Base-by-base conservation (phyloP, 2,888 invertebrate species). In the Pocota personata region DNA sequence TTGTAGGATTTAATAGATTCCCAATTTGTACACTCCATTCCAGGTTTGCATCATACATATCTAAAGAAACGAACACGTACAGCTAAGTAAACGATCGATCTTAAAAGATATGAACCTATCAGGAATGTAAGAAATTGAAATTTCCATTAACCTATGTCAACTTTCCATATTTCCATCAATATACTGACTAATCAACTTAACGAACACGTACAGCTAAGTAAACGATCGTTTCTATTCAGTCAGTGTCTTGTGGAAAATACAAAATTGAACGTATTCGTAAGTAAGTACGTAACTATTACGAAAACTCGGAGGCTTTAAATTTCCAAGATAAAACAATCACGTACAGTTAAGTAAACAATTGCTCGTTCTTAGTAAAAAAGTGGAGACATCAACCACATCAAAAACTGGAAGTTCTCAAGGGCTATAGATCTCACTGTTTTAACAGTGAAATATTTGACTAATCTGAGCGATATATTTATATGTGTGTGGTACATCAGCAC, bases 31-130 rank as follows among this genome's bases (percentile, higher is more conserved):
- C 2, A 3, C 2, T 24, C 24, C 24, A 24, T 3, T 2, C 24
- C 4, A 24, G 24, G 4, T 3, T 24, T 24, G 24, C 24, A 24
- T 24, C 24, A 24, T 24, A 24, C 24, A 24, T 3, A 4, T 24
- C 4, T 10, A 35, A 12, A 4, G 10, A 37, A n/a, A 21, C 52
- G 40, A 55, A 10, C 40, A 55, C 67, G 67, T 55, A 55, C 67
- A 69, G 30, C 43, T 7, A 55, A 69, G 67, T 40, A 69, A 69
- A 69, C 40, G 58, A 37, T 21, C 58, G 58, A 48, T 0, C 7
- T 6, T 0, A 3, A 2, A n/a, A 8, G n/a, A n/a, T 3, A 3
- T 40, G 14, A n/a, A 14, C 2, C 3, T 14, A 6, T 8, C 10
- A 21, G 19, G 4, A 19, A 10, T 3, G 10, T 7, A 21, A 48